Evolutionary conservation across 2,113 vertebrate genomes (phyloP).

Genomic region (Varanus salvator): DNA sequence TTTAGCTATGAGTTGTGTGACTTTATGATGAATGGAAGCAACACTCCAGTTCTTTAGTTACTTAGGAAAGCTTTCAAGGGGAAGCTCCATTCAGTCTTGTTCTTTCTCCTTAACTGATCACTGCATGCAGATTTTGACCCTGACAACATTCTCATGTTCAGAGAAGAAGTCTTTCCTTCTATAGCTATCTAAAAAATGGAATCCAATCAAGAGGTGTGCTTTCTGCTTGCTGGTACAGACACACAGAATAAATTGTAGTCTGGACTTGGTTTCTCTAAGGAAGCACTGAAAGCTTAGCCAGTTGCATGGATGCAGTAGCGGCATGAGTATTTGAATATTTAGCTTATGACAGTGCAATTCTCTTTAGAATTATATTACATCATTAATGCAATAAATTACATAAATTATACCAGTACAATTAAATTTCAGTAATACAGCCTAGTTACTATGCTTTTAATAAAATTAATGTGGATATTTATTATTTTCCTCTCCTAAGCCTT

Average conservation of each 20-base stretch:
- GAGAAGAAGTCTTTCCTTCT: conserved; percentile 6
- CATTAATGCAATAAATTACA: too few species aligned
- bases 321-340: background rate
- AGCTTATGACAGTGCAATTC: background rate
- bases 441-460: background rate
- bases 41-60: background rate
- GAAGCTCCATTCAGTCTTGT: background rate
- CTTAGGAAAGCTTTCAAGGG: conserved; percentile 7
- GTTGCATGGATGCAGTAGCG: background rate
- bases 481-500: too few species aligned
- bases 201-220: background rate
- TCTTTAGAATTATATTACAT: background rate
- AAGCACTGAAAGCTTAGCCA: background rate
- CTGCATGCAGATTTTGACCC: background rate
- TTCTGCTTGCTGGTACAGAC: background rate
- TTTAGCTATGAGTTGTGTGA: background rate
- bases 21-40: background rate
- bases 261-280: background rate
- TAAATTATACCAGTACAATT: background rate
- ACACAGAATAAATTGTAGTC: background rate
- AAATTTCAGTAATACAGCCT: background rate
- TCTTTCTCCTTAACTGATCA: background rate
- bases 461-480: background rate
- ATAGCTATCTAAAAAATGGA: conserved; percentile 3
- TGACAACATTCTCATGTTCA: background rate